Conservation (phyloP, 2,797 vertebrate genomes). For the Telmatherina bonti region DNA sequence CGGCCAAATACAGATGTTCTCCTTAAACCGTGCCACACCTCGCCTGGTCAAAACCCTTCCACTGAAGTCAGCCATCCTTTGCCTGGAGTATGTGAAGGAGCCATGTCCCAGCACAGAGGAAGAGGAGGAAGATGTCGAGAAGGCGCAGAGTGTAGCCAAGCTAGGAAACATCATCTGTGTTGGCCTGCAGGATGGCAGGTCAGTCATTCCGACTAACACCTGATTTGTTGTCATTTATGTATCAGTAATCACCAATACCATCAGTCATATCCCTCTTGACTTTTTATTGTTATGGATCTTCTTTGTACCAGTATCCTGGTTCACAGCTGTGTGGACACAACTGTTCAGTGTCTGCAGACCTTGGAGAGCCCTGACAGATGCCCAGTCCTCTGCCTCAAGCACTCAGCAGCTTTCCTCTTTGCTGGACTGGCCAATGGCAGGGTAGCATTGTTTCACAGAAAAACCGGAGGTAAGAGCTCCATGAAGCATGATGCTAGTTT, state of each 20-base stretch:
- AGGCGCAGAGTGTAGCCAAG: slow-evolving; percentile 37
- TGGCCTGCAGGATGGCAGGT: slow-evolving; percentile 91
- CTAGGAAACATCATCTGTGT: slow-evolving; percentile 87
- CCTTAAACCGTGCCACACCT: slow-evolving; percentile 87
- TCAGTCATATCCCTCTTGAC: background rate
- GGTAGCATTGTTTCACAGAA: slow-evolving; percentile 85
- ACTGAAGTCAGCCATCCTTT: slow-evolving; percentile 84
- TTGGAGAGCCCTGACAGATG: slow-evolving; percentile 80
- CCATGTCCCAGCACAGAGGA: slow-evolving; percentile 46
- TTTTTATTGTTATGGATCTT: background rate
- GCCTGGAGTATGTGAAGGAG: slow-evolving; percentile 88
- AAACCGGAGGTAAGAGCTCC: slow-evolving; percentile 72
- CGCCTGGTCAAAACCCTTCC: slow-evolving; percentile 90
- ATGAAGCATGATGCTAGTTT: background rate
- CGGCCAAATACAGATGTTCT: slow-evolving; percentile 92
- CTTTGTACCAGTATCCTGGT: slow-evolving; percentile 82
- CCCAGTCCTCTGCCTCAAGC: slow-evolving; percentile 85
- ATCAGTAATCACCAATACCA: too few relatives aligned
- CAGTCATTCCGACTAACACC: slow-evolving; percentile 43
- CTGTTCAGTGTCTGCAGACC: slow-evolving; percentile 86
- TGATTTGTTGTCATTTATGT: too few relatives aligned
- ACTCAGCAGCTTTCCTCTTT: slow-evolving; percentile 82
- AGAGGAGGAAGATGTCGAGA: slow-evolving; percentile 51
- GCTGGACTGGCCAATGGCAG: slow-evolving; percentile 89
- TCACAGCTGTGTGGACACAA: slow-evolving; percentile 87